Evolutionary conservation across 2,797 vertebrate species (phyloP), one percentile per base, ranked within the genome.

Genomic region (Apodemus agrarius): DNA sequence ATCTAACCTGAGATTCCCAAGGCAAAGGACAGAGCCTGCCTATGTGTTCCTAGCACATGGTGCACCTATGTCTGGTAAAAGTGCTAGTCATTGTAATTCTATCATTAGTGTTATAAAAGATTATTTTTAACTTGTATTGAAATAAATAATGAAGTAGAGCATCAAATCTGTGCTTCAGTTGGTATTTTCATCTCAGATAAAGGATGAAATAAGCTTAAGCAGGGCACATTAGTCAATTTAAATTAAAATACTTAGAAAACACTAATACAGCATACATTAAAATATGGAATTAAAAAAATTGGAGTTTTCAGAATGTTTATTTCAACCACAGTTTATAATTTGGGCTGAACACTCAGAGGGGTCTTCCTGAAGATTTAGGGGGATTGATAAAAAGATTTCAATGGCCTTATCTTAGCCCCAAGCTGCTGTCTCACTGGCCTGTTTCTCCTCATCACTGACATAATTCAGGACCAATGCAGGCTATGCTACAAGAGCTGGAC

Each of bases 161-260:
- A 46, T n/a, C 76, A 84, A 96, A 72, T 34, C 57, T 12, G 63
- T 14, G 49, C 54, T 76, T 86, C 85, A 83, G 22, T 10, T 89
- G 91, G 34, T 74, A 82, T 82, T 85, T 96, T 96, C 61, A 79
- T 88, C 84, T 82, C 61, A 85, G 80, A 87, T 80, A 84, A 82
- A 76, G 17, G 49, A 40, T 84, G 90, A 93, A 95, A 59, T 82
- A 61, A 82, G 24, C 74, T 90, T 82, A 72, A 88, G 43, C 46
- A 65, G 43, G 34, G 59, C 88, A 80, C 59, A 13, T 2, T 34
- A 83, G 31, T 94, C 29, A 21, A 88, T 82, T 92, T 87, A 94
- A 89, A 87, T 91, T 69, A 90, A 90, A 93, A 72, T 46, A 83
- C 63, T 89, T 61, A 59, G 52, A 89, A 93, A 93, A 92, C 31